These are phyloP conservation scores for Ochotona curzoniae DNA, from an alignment of 2,113 vertebrate genomes.

Conservation along the genomic window DNA sequence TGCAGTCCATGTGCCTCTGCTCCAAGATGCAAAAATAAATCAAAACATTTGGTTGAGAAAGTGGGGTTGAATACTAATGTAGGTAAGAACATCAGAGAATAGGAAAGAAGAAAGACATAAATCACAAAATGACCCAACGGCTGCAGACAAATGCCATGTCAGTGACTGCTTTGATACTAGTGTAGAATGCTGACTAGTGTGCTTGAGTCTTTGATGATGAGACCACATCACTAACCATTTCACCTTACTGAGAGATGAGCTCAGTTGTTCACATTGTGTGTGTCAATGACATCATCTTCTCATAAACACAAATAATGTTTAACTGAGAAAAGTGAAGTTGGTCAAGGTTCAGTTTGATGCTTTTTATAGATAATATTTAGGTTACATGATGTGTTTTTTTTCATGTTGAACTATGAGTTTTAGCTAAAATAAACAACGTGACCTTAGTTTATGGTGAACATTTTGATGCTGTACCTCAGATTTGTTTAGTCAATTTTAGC, in stretches of 20 bases:
- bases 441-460: background rate
- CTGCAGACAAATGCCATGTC: constrained; percentile 12
- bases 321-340: constrained; percentile 59
- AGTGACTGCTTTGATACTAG: constrained; percentile 53
- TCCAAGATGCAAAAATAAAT: background rate
- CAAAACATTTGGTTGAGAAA: constrained; percentile 36
- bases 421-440: background rate
- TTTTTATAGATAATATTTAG: background rate
- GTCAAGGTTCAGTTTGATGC: constrained; percentile 22
- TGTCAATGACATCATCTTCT: constrained; percentile 69
- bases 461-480: background rate
- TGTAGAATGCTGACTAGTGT: constrained; percentile 59
- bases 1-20: constrained; percentile 18
- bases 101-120: background rate
- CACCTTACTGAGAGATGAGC: constrained; percentile 75
- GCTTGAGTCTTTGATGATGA: constrained; percentile 41
- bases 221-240: constrained; percentile 62
- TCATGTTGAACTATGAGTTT: background rate
- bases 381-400: background rate
- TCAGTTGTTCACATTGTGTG: constrained; percentile 70
- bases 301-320: constrained; percentile 62
- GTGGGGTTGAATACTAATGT: constrained; percentile 26
- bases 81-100: background rate
- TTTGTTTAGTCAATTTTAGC: background rate
- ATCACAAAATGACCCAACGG: constrained; percentile 22